Evolutionary conservation across 1,140 invertebrate genomes (phyloP).

Genomic region (Zaprionus taronus): DNA sequence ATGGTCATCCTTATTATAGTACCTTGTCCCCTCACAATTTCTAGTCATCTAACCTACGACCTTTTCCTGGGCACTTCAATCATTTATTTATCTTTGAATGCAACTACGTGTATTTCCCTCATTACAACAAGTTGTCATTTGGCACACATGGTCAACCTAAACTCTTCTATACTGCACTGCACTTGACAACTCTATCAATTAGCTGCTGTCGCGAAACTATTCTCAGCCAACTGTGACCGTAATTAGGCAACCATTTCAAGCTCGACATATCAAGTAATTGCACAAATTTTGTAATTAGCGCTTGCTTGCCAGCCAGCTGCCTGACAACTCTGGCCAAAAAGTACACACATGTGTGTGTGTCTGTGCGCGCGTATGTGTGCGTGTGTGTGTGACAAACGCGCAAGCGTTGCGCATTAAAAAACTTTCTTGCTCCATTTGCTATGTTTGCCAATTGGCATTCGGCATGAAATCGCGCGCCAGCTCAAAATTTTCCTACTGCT

Average conservation of each 20-base stretch:
- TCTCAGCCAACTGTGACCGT: slow-evolving; percentile 2
- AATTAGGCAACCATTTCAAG: slow-evolving; percentile 27
- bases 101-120: too few relatives aligned
- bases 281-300: slow-evolving; percentile 38
- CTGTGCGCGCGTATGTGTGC: too few relatives aligned
- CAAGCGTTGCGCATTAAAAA: slow-evolving; percentile 51
- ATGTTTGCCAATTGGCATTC: slow-evolving; percentile 49
- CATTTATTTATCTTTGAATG: not conserved
- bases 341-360: too few relatives aligned
- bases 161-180: not conserved
- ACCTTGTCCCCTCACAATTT: too few relatives aligned
- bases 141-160: slow-evolving; percentile 4
- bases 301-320: slow-evolving; percentile 33
- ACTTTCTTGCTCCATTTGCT: slow-evolving; percentile 40
- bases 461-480: slow-evolving; percentile 24
- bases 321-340: slow-evolving; percentile 32
- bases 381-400: not conserved
- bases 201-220: slow-evolving; percentile 9
- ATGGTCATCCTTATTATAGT: too few relatives aligned
- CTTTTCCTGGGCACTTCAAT: not conserved
- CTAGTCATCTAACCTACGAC: too few relatives aligned
- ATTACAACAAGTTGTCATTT: not conserved
- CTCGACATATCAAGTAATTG: slow-evolving; percentile 30
- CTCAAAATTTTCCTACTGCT: not conserved
- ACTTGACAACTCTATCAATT: slow-evolving; percentile 29